Conservation (phyloP, 1,140 invertebrate species). For the Eufriesea mexicana region DNA sequence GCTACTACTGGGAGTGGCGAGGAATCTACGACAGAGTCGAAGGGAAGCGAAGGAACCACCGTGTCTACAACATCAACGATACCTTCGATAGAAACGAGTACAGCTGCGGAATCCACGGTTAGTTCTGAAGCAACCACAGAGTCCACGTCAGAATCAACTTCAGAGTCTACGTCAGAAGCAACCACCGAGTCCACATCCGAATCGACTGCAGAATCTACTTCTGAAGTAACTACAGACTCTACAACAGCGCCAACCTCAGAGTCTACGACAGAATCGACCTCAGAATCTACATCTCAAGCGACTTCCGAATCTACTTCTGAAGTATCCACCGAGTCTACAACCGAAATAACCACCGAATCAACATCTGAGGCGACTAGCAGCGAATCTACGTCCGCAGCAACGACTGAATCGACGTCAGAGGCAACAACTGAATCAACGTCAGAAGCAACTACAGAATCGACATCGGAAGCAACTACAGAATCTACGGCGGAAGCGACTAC, state of each 20-base stretch:
- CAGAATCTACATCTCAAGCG: not conserved
- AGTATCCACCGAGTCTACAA: constrained; percentile 35
- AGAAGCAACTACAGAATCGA: no score
- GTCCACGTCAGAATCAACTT: constrained; percentile 67
- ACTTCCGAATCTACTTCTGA: not conserved
- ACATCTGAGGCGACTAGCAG: constrained; percentile 17
- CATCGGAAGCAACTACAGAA: no score
- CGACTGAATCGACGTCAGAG: constrained; percentile 23
- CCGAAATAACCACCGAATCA: constrained; percentile 20
- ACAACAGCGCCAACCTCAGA: not conserved
- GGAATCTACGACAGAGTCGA: constrained; percentile 56
- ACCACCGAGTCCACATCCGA: constrained; percentile 52
- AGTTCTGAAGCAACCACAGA: constrained; percentile 41
- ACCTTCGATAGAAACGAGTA: not conserved
- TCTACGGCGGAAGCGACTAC: no score
- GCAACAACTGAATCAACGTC: no score
- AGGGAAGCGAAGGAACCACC: constrained; percentile 52
- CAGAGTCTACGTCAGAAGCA: constrained; percentile 64
- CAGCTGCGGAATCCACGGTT: constrained; percentile 25
- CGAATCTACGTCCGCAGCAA: no score
- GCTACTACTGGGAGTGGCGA: constrained; percentile 55
- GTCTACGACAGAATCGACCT: constrained; percentile 43
- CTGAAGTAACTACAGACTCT: constrained; percentile 40
- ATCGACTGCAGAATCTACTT: constrained; percentile 35
- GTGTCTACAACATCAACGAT: constrained; percentile 23